A percentile compares a stretch with the other conserved stretches of the same genome.
phyloP scores from a whole-genome alignment of 1,140 invertebrate species.

The Megathymus violae region DNA sequence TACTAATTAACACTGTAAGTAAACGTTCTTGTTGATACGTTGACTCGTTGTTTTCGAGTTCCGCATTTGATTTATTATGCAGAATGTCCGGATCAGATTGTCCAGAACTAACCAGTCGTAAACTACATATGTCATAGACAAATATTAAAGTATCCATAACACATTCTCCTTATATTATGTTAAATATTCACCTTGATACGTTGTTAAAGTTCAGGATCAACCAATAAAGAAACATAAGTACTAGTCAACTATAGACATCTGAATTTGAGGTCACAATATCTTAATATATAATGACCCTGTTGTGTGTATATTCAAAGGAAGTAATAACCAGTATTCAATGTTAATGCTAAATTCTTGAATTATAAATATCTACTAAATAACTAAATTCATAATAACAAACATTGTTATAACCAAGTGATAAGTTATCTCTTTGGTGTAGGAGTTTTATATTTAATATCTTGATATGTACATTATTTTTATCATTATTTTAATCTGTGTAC shows the following conservation, averaged over 20 bases:
- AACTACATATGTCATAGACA: slow-evolving; percentile 4
- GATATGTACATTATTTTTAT: no score
- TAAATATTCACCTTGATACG: not conserved
- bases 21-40: not conserved
- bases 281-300: slow-evolving; percentile 16
- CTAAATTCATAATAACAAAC: no score
- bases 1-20: not conserved
- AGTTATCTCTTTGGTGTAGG: no score
- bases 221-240: not conserved
- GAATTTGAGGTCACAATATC: slow-evolving; percentile 20
- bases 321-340: slow-evolving; percentile 6
- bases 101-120: slow-evolving; percentile 10
- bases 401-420: no score
- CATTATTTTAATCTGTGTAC: no score
- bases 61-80: slow-evolving; percentile 14
- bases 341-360: not conserved
- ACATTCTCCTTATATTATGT: not conserved
- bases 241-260: not conserved
- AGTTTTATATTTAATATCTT: no score
- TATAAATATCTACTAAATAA: no score
- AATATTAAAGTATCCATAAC: not conserved
- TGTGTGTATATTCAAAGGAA: slow-evolving; percentile 9
- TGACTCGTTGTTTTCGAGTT: not conserved
- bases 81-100: not conserved
- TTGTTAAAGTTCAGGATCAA: not conserved